Conservation (phyloP, 2,113 vertebrate species). For the Lamprotornis superbus region DNA sequence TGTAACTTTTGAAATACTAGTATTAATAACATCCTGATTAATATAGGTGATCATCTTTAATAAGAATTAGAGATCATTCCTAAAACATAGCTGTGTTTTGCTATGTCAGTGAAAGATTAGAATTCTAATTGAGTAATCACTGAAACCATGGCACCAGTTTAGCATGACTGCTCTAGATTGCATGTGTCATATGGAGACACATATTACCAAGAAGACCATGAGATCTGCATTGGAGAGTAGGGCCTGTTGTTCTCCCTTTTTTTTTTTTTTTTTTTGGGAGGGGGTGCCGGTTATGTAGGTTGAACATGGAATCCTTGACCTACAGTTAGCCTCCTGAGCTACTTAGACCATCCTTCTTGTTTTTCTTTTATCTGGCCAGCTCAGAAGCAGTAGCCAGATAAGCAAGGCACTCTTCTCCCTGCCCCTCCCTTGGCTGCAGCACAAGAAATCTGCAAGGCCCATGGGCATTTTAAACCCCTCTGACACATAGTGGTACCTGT, state of each 20-base stretch:
- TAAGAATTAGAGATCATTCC: neutral
- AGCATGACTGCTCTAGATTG: neutral
- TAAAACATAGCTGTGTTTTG: neutral
- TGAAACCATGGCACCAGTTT: neutral
- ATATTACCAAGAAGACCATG: neutral
- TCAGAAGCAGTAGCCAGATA: conserved; percentile 39
- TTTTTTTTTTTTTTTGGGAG: neutral
- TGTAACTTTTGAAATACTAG: neutral
- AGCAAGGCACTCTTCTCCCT: neutral
- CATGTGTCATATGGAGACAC: neutral
- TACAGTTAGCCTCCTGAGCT: neutral
- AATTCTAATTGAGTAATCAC: neutral
- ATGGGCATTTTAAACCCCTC: neutral
- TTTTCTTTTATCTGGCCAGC: neutral
- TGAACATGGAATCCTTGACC: neutral
- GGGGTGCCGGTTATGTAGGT: neutral
- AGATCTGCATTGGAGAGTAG: neutral
- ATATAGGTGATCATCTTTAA: neutral
- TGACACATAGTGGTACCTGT: neutral
- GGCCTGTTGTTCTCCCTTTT: neutral
- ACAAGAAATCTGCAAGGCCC: neutral
- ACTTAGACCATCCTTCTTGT: neutral
- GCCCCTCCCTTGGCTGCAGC: neutral
- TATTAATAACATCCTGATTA: neutral
- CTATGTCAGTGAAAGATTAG: neutral